Evolutionary conservation across 1,140 invertebrate genomes (phyloP), one percentile per base, ranked within the genome.

Genomic region (Diorhabda sublineata): DNA sequence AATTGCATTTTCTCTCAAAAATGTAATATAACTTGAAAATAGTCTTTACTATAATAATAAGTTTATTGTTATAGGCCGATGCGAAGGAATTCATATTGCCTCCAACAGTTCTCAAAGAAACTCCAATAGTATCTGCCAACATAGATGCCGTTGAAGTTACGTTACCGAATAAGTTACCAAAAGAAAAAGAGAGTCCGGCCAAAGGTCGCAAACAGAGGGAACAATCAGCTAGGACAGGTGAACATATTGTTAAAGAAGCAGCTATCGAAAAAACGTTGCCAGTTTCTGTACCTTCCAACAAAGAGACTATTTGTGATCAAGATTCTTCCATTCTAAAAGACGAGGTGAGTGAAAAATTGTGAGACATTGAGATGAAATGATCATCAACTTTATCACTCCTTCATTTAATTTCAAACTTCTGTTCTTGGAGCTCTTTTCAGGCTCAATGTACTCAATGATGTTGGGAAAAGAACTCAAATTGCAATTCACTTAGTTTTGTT

Each of bases 41-140:
- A 26, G 26, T 26, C 26, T 26, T 26, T 26, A 26, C 26, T 26
- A 26, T 1, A 26, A 26, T 26, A 26, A 26, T 26, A 26, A 26
- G 1, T 26, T 26, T 26, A 26, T 26, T 62, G 42, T 75, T 79
- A 7, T 66, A 81, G 79, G 73, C 71, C 52, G 69, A 74, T 57
- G 75, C 74, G 26, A 80, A 79, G 69, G 80, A 81, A 74, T 81
- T 81, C 64, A 70, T 79, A 45, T 69, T 72, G 47, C 61, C 67
- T 47, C 62, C 69, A 64, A 65, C 68, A 64, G 69, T 71, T 71
- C 68, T 69, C 72, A 79, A 78, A 75, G 78, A 80, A 68, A 74
- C 76, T 2, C 80, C 80, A 6, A 78, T 81, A 60, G 80, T 81
- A 9, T 81, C 80, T 57, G 80, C 80, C 3, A 78, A 75, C 59